A percentile compares a stretch with the other conserved stretches of the same genome.
These are phyloP conservation scores for Tipula vernalis DNA, from an alignment of 2,888 invertebrate genomes.

Conservation along the genomic window DNA sequence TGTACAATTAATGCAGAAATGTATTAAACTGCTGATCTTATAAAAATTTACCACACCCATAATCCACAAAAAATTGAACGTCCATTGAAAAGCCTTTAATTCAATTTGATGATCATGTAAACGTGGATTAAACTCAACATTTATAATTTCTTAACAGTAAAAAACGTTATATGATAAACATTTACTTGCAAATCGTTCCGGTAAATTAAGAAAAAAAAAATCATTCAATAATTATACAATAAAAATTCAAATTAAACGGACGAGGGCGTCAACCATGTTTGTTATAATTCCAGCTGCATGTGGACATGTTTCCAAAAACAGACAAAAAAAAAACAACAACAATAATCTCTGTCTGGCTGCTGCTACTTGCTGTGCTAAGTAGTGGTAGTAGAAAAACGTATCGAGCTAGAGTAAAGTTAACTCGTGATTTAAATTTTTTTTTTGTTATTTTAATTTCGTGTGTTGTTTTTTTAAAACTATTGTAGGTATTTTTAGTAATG, in stretches of 20 bases:
- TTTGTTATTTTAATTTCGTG: neutral
- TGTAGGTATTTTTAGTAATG: neutral
- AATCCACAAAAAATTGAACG: neutral
- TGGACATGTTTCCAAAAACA: neutral
- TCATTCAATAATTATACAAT: neutral
- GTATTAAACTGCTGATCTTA: neutral
- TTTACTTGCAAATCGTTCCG: neutral
- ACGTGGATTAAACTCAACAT: neutral
- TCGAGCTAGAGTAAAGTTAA: neutral
- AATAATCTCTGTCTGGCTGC: neutral
- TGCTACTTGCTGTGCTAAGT: neutral
- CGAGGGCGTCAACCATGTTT: neutral
- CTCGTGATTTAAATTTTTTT: neutral
- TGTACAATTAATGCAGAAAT: no score
- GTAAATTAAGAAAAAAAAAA: neutral
- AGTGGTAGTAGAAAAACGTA: neutral
- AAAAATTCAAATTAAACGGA: neutral
- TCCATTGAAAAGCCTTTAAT: neutral
- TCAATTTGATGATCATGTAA: neutral
- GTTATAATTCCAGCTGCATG: neutral
- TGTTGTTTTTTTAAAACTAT: neutral
- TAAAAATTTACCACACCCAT: neutral
- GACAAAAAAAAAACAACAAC: neutral
- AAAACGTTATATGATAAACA: no score
- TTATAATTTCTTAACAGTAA: neutral